phyloP scores from a whole-genome alignment of 1,140 invertebrate genomes.

The Drosophila sulfurigaster region DNA sequence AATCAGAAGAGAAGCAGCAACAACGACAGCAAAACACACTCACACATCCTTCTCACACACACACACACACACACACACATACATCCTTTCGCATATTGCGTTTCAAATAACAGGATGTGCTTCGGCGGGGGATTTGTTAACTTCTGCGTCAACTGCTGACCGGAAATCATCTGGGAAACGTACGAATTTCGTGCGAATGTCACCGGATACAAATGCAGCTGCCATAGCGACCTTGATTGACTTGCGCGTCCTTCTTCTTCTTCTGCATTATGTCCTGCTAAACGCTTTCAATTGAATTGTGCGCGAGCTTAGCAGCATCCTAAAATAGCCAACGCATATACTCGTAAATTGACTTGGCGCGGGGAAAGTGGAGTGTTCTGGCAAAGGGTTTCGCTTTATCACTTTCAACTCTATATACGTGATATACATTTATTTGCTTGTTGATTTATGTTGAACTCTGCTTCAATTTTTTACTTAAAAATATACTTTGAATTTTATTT shows the following conservation, averaged over 20 bases:
- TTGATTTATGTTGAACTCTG: no score
- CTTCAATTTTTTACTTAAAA: no score
- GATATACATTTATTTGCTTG: no score
- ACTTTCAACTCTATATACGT: no score
- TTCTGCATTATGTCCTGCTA: background rate
- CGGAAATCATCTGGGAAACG: slow-evolving; percentile 39
- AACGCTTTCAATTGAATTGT: background rate
- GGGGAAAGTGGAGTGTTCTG: background rate
- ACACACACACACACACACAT: background rate
- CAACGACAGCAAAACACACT: background rate
- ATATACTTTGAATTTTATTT: no score
- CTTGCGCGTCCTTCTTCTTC: background rate
- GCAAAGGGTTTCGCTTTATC: background rate
- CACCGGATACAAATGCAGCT: slow-evolving; percentile 10
- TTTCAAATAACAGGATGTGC: slow-evolving; percentile 18
- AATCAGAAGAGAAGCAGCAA: background rate
- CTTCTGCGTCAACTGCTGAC: slow-evolving; percentile 19
- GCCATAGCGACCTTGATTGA: slow-evolving; percentile 19
- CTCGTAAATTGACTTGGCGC: slow-evolving; percentile 12
- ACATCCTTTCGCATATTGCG: background rate
- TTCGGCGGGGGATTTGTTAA: slow-evolving; percentile 4
- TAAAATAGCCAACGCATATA: background rate
- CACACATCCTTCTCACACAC: background rate
- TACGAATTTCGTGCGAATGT: slow-evolving; percentile 7
- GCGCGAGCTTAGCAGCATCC: background rate